Percentiles rank a stretch among this genome's conserved stretches.
Conservation (phyloP, 1,140 invertebrate species). For the Saccostrea echinata region DNA sequence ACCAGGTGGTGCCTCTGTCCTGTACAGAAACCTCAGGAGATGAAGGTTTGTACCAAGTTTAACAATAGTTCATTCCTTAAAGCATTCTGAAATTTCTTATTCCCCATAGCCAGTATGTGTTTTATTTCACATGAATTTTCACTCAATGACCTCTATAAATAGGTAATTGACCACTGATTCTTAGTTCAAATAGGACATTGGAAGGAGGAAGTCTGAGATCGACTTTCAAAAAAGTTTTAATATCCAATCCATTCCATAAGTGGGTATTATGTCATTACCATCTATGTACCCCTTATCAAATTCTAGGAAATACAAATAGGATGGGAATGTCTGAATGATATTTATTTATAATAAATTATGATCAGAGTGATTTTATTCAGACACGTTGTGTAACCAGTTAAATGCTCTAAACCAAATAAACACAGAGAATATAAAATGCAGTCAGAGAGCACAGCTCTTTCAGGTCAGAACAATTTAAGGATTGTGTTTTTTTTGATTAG, state of each 20-base stretch:
- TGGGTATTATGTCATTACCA: too few species aligned
- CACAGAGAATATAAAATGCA: neutral
- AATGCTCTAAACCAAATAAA: neutral
- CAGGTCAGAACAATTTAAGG: constrained; percentile 14
- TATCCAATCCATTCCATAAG: too few species aligned
- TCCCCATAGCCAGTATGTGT: too few species aligned
- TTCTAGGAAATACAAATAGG: too few species aligned
- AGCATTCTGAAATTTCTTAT: neutral
- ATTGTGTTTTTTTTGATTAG: constrained; percentile 33
- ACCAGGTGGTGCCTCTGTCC: neutral
- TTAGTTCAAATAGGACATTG: neutral
- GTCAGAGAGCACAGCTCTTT: neutral
- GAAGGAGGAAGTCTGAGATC: neutral
- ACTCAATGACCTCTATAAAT: neutral
- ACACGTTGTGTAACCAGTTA: neutral
- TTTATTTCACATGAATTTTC: neutral
- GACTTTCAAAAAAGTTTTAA: too few species aligned
- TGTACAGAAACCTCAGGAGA: neutral
- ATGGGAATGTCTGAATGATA: too few species aligned
- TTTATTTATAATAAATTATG: too few species aligned
- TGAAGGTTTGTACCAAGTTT: neutral
- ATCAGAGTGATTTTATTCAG: neutral
- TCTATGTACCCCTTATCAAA: too few species aligned
- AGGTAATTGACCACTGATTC: neutral
- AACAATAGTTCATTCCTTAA: too few species aligned